Evolutionary conservation across 2,797 vertebrate species (phyloP), one percentile per base, ranked within the genome.

Genomic region (Spinus olivaceus): DNA sequence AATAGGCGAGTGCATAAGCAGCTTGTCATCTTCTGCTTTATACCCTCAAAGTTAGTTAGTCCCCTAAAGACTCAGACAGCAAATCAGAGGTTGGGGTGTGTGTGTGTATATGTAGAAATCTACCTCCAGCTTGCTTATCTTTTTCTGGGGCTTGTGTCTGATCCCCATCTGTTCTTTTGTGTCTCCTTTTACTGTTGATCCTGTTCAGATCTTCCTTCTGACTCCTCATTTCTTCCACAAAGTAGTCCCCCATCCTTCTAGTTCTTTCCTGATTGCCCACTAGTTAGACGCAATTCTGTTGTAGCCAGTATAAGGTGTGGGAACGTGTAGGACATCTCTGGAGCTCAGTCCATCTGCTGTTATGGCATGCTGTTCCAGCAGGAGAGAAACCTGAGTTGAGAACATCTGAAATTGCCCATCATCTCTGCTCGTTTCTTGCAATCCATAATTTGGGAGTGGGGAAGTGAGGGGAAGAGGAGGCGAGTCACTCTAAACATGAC

Each of bases 361-460:
- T 2, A 1, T 2, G 35, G 57, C 49, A 65, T 1, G 6, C 60
- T 94, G 46, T 80, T 96, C 53, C 64, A 85, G 81, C 51, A 90
- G 30, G 78, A 92, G 64, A 82, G 77, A 72, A 95, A 82, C 30
- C 18, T 50, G 84, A 89, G 35, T 77, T 91, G 57, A 74, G 69
- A 92, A 81, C 32, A 63, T 91, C 61, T 89, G 61, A 94, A 95
- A 92, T 96, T 90, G 87, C 70, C 82, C 51, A 70, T 96, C 95
- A 86, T 91, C 87, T 92, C 1, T 1, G 41, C 47, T 94, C 27
- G 35, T 94, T 94, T 94, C 72, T 96, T 94, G 66, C 41, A 88
- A 94, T 64, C 95, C 77, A 27, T 96, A 96, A 91, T 95, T 93
- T 96, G 61, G 66, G 65, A 66, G 83, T 77, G 93, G 65, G 33